Evolutionary conservation across 2,888 invertebrate species (phyloP).

Genomic region (Acanthococcus lagerstroemiae): DNA sequence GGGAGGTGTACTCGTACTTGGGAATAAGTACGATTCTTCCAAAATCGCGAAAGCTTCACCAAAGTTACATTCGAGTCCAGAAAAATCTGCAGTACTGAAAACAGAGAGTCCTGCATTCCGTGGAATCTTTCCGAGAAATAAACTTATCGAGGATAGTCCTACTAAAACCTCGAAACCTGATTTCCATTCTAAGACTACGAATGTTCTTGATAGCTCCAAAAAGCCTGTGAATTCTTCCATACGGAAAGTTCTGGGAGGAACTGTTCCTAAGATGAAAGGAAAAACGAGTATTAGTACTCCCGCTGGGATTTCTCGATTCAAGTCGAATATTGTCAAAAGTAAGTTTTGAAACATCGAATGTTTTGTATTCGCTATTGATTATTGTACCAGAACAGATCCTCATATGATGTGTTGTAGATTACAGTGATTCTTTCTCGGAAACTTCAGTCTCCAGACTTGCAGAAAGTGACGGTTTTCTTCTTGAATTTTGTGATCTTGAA

Average conservation of each 20-base stretch:
- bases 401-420: background rate
- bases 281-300: slow-evolving; percentile 2
- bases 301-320: slow-evolving; percentile 4
- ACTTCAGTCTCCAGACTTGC: background rate
- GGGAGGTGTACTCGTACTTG: slow-evolving; percentile 29
- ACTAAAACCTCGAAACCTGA: slow-evolving; percentile 6
- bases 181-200: slow-evolving; percentile 13
- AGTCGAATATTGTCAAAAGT: slow-evolving; percentile 4
- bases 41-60: slow-evolving; percentile 11
- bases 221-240: slow-evolving; percentile 12
- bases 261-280: slow-evolving; percentile 1
- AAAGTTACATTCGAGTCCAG: slow-evolving; percentile 1
- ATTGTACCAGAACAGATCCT: background rate
- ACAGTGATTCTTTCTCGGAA: background rate
- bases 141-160: background rate
- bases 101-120: slow-evolving; percentile 11
- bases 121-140: slow-evolving; percentile 5
- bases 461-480: slow-evolving; percentile 11
- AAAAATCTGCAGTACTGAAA: background rate
- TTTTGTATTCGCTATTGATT: background rate
- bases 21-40: slow-evolving; percentile 15
- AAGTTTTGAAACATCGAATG: background rate
- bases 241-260: slow-evolving; percentile 9
- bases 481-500: slow-evolving; percentile 20
- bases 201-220: slow-evolving; percentile 1